Conservation (phyloP, 2,113 vertebrate genomes). For the Alethe castanea region DNA sequence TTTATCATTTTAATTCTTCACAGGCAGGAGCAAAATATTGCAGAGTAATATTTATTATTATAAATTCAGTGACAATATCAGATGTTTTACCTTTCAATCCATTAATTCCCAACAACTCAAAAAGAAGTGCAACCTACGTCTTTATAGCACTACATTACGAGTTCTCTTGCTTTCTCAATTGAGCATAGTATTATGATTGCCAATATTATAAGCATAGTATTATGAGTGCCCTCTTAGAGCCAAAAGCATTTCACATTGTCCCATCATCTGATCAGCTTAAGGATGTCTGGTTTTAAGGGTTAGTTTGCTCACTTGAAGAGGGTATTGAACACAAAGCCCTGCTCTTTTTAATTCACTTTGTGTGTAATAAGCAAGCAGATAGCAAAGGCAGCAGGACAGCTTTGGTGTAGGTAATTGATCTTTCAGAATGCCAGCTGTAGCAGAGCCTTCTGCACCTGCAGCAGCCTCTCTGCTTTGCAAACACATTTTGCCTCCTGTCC, state of each 20-base stretch:
- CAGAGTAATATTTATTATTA: not conserved
- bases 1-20: not conserved
- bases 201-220: not conserved
- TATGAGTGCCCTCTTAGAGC: not conserved
- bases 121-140: not conserved
- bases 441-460: constrained; percentile 16
- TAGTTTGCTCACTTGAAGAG: not conserved
- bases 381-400: constrained; percentile 25
- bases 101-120: not conserved
- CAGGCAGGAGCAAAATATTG: not conserved
- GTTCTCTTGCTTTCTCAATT: not conserved
- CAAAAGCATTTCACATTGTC: not conserved
- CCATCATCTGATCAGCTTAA: not conserved
- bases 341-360: not conserved
- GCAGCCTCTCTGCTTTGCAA: not conserved
- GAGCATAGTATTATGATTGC: not conserved
- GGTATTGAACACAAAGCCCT: not conserved
- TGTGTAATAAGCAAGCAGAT: not conserved
- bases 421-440: constrained; percentile 21
- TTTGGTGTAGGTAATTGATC: constrained; percentile 32
- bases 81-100: not conserved
- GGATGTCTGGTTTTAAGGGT: not conserved
- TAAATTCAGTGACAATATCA: not conserved
- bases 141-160: not conserved
- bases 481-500: not conserved